Evolutionary conservation across 2,113 vertebrate species (phyloP), one percentile per base, ranked within the genome.

Genomic region (Strix aluco): DNA sequence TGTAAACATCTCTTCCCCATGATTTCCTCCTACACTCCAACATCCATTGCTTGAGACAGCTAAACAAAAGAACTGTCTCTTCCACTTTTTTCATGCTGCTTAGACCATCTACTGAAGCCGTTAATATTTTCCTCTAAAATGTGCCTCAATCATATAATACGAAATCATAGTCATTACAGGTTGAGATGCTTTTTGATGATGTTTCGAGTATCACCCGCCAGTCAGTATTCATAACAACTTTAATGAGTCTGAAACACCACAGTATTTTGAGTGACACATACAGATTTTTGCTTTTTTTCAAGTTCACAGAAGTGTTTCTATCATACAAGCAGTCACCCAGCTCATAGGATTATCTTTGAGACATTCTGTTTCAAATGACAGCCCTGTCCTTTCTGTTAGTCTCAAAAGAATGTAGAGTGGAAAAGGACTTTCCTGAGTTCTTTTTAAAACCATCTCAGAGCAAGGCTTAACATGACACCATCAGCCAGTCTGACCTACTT

Each of bases 361-460:
- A 72, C 44, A 66, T 90, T 90, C 69, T 72, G 90, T 95, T 96
- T 96, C 93, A 94, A 58, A 90, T 95, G 94, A 96, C 97, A 97
- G 90, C 65, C 82, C 75, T 47, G 55, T 95, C 90, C 91, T 88
- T 96, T 94, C 92, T 86, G 13, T 83, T 89, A 40, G 58, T 88
- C 94, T 96, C 82, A 93, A 87, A 97, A 95, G 86, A 96, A 95
- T 65, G 59, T 79, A 78, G 58, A 21, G 6, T 93, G 59, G 81
- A 94, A 92, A 97, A 91, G 46, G 79, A 83, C 71, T 92, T 90
- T 62, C 30, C 38, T n/a, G 63, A 44, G n/a, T 62, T 94, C 87
- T 94, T 86, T 91, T 84, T 80, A 57, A 93, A 95, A 89, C 91
- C 34, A n/a, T 83, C 73, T 51, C 13, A 3, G 87, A 94, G 62